Evolutionary conservation across 1,140 invertebrate species (phyloP).

Genomic region (Solenopsis invicta): DNA sequence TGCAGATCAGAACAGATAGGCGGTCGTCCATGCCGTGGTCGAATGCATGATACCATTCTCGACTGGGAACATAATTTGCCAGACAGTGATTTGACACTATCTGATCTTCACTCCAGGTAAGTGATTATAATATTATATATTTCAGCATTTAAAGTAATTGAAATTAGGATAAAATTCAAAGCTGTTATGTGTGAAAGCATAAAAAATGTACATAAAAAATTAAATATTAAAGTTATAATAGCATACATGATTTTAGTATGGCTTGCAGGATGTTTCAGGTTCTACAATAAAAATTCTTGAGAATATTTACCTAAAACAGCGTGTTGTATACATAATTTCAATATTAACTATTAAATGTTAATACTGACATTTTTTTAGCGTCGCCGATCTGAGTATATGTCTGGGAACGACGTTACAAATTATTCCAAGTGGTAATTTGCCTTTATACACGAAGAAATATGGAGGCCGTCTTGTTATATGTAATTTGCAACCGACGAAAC

Average conservation of each 20-base stretch:
- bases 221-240: conserved; percentile 9
- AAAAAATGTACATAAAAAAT: not conserved
- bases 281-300: conserved; percentile 29
- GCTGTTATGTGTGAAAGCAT: not conserved
- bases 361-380: conserved; percentile 85
- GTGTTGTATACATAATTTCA: not conserved
- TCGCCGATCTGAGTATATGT: conserved; percentile 97
- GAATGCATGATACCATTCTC: conserved; percentile 96
- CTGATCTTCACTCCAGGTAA: conserved; percentile 96
- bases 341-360: conserved; percentile 9
- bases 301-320: not conserved
- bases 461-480: conserved; percentile 97
- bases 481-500: conserved; percentile 98
- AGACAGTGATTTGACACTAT: conserved; percentile 94
- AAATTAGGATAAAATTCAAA: not conserved
- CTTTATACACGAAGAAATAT: conserved; percentile 95
- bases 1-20: conserved; percentile 90
- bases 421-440: conserved; percentile 97
- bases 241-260: not conserved
- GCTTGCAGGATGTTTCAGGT: conserved; percentile 17
- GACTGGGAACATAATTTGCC: conserved; percentile 99
- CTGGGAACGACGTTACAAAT: conserved; percentile 99
- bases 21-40: conserved; percentile 93
- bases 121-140: not conserved
- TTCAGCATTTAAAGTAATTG: not conserved